phyloP scores from a whole-genome alignment of 2,797 vertebrate genomes.

The Pangasius krempfi region DNA sequence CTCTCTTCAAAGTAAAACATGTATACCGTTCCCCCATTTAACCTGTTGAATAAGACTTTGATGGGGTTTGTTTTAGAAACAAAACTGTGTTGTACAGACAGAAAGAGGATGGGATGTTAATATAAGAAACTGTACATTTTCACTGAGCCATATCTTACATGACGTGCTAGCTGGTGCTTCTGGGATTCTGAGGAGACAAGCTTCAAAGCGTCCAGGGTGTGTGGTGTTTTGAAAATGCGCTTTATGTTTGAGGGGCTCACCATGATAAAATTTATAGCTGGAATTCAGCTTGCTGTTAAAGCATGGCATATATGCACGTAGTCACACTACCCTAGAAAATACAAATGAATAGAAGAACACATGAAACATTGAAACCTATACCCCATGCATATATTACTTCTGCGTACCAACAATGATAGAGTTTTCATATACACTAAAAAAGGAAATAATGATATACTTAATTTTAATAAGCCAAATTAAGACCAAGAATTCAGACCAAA shows the following conservation, averaged over 20 bases:
- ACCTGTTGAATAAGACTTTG: constrained; percentile 20
- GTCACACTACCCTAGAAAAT: not conserved
- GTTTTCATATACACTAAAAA: not conserved
- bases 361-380: not conserved
- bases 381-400: not conserved
- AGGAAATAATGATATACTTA: not conserved
- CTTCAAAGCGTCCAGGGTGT: constrained; percentile 17
- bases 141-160: not conserved
- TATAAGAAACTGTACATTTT: not conserved
- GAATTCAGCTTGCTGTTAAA: constrained; percentile 13
- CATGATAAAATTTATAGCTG: not conserved
- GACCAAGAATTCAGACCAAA: not conserved
- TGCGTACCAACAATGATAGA: not conserved
- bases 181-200: not conserved
- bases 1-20: constrained; percentile 17
- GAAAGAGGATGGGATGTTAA: constrained; percentile 8
- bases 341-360: not conserved
- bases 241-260: constrained; percentile 10
- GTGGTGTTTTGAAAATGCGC: not conserved
- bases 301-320: not conserved
- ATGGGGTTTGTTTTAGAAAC: constrained; percentile 6
- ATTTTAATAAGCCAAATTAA: not conserved
- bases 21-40: constrained; percentile 4
- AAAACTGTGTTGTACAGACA: not conserved
- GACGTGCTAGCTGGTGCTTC: not conserved